Conservation (phyloP, 2,113 vertebrate species). For the Leucosticte australis region DNA sequence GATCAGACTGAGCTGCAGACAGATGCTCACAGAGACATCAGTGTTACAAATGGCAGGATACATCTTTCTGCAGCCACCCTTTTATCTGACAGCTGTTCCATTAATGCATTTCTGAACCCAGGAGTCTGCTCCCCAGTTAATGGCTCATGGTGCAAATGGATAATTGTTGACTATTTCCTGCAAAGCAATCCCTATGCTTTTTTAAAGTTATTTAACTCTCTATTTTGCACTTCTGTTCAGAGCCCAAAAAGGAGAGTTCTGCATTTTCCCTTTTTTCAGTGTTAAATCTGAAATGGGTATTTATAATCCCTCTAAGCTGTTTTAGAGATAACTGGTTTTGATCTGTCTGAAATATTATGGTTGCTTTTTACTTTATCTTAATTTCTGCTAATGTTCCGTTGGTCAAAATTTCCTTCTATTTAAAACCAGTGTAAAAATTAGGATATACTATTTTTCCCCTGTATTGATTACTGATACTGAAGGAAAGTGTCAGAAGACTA, state of each 20-base stretch:
- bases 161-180: conserved; percentile 4
- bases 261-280: background rate
- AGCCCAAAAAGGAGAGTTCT: background rate
- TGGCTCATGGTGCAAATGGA: background rate
- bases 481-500: background rate
- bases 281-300: background rate
- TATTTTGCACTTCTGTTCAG: background rate
- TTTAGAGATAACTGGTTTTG: background rate
- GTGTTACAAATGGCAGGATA: background rate
- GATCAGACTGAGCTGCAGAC: background rate
- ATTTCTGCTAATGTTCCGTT: background rate
- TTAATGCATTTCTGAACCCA: conserved; percentile 19
- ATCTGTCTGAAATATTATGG: background rate
- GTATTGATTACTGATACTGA: background rate
- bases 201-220: background rate
- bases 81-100: conserved; percentile 36
- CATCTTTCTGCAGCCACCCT: background rate
- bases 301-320: background rate
- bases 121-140: background rate
- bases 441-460: background rate
- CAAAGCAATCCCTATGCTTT: background rate
- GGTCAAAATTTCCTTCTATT: background rate
- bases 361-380: background rate
- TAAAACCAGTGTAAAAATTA: background rate
- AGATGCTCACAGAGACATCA: background rate